A percentile compares a stretch with the other conserved stretches of the same genome.
These are phyloP conservation scores for Phataginus tricuspis DNA, from an alignment of 2,797 vertebrate genomes.

Conservation along the genomic window DNA sequence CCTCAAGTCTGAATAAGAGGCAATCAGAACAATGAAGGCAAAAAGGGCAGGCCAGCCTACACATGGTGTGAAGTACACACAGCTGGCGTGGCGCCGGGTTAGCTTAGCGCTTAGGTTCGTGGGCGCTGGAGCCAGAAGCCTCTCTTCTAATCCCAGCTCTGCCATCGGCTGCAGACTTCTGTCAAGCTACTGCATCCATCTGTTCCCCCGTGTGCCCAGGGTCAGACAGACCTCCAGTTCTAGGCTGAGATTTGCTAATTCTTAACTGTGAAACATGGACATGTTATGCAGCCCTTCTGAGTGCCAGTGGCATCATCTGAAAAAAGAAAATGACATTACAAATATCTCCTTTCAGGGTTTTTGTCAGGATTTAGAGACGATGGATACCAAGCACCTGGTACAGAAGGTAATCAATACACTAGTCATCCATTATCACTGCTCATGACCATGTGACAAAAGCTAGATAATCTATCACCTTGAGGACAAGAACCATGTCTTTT, in stretches of 20 bases:
- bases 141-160: background rate
- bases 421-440: background rate
- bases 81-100: background rate
- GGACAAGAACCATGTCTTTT: background rate
- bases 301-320: background rate
- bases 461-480: background rate
- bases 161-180: background rate
- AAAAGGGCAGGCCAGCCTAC: background rate
- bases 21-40: background rate
- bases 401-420: background rate
- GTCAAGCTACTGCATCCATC: background rate
- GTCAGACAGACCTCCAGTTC: background rate
- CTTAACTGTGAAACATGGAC: background rate
- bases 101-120: background rate
- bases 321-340: background rate
- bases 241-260: background rate
- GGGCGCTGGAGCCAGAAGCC: background rate
- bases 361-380: background rate
- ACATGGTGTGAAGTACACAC: fast-evolving
- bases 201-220: background rate
- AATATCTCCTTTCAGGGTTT: background rate
- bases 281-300: background rate
- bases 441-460: background rate
- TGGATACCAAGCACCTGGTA: background rate
- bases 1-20: background rate